Conservation (phyloP, 2,888 invertebrate genomes). For the Oligia fasciuncula region DNA sequence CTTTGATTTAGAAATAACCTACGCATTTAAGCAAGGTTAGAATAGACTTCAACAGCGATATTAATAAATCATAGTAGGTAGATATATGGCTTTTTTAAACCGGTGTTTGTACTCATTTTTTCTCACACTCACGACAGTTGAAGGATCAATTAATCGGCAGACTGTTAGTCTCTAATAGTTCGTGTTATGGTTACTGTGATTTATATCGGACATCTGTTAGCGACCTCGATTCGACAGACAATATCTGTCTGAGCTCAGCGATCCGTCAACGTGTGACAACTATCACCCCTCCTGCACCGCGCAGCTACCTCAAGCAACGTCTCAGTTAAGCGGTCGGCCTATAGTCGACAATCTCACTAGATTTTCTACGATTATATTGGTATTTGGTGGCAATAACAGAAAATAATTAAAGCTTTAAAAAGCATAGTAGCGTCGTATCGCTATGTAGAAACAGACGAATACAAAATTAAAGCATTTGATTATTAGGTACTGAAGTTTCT, state of each 20-base stretch:
- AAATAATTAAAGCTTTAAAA: no score
- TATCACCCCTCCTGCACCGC: no score
- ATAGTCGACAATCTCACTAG: no score
- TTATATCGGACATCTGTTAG: conserved; percentile 25
- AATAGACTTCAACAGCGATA: background rate
- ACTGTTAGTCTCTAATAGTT: background rate
- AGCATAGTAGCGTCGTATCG: no score
- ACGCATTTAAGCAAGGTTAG: background rate
- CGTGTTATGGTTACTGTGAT: conserved; percentile 2
- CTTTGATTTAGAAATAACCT: background rate
- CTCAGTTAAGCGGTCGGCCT: no score
- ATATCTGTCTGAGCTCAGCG: background rate
- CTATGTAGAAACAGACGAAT: background rate
- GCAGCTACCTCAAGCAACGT: no score
- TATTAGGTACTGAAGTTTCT: conserved; percentile 18
- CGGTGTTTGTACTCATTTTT: background rate
- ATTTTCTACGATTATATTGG: background rate
- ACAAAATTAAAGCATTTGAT: conserved; percentile 28
- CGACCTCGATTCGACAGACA: conserved; percentile 10
- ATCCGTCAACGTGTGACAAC: no score
- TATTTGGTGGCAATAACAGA: no score
- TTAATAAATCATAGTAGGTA: background rate
- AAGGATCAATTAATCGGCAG: background rate
- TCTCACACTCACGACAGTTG: background rate
- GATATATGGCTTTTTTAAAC: background rate